phyloP scores from a whole-genome alignment of 2,113 vertebrate genomes.

The Malurus melanocephalus region DNA sequence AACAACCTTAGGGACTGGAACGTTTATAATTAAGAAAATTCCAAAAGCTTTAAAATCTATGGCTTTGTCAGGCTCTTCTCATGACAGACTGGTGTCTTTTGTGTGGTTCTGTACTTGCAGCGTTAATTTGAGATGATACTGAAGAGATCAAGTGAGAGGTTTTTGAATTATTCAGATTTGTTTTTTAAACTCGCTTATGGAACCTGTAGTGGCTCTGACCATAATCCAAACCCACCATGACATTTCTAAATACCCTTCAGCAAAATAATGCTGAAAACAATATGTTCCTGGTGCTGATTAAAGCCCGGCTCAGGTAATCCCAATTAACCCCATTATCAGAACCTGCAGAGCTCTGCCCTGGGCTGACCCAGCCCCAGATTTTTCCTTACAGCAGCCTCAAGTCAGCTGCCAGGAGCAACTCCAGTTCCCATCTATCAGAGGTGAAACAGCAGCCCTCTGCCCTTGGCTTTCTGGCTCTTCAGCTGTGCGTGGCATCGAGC shows the following conservation, averaged over 20 bases:
- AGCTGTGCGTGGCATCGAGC: neutral
- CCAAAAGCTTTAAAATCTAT: neutral
- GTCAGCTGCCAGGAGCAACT: conserved; percentile 25
- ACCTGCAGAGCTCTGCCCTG: neutral
- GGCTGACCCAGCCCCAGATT: neutral
- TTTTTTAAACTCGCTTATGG: neutral
- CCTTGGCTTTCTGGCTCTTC: conserved; percentile 38
- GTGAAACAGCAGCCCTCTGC: conserved; percentile 44
- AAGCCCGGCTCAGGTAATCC: neutral
- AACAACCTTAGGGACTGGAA: neutral
- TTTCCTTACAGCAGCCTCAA: neutral
- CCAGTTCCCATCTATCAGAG: conserved; percentile 28
- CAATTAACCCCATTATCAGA: neutral
- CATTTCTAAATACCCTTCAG: neutral
- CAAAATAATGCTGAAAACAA: neutral
- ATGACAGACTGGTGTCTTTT: neutral
- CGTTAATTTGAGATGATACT: neutral
- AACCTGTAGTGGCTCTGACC: neutral
- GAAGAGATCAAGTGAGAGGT: neutral
- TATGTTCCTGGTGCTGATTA: neutral
- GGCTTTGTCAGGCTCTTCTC: neutral
- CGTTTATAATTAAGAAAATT: neutral
- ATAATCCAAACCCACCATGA: neutral
- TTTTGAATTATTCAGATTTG: neutral
- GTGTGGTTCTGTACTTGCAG: neutral